phyloP scores from a whole-genome alignment of 2,797 vertebrate species.

The Orientallactaga sibirica region DNA sequence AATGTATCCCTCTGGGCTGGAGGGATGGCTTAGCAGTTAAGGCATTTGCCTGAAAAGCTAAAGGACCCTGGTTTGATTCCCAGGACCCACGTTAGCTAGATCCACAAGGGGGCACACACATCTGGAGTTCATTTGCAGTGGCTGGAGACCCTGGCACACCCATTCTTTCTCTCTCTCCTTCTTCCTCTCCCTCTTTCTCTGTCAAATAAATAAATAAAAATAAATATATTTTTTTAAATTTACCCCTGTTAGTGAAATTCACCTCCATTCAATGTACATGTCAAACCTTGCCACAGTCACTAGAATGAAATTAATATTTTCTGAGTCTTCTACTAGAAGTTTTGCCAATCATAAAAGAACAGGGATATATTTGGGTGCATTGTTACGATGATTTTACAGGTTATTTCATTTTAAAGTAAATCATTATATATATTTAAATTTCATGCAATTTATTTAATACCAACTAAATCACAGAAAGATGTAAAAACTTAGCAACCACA shows the following conservation, averaged over 20 bases:
- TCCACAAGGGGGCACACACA: no score
- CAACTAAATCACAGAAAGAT: background rate
- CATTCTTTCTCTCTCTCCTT: no score
- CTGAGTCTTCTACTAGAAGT: background rate
- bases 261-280: constrained; percentile 6
- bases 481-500: background rate
- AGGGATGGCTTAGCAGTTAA: no score
- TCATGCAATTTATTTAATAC: constrained; percentile 17
- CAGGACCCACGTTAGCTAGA: no score
- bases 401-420: constrained; percentile 12
- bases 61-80: no score
- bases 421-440: background rate
- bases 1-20: background rate
- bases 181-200: no score
- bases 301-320: background rate
- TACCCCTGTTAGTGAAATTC: background rate
- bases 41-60: no score
- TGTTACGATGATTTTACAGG: constrained; percentile 35
- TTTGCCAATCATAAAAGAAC: background rate
- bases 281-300: constrained; percentile 23
- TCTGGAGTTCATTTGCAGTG: no score
- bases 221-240: background rate
- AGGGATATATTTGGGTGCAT: background rate
- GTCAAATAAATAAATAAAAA: no score
- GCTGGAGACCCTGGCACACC: no score